These are phyloP conservation scores for Corythornis madagascariensis DNA, from an alignment of 2,113 vertebrate species.

Conservation along the genomic window DNA sequence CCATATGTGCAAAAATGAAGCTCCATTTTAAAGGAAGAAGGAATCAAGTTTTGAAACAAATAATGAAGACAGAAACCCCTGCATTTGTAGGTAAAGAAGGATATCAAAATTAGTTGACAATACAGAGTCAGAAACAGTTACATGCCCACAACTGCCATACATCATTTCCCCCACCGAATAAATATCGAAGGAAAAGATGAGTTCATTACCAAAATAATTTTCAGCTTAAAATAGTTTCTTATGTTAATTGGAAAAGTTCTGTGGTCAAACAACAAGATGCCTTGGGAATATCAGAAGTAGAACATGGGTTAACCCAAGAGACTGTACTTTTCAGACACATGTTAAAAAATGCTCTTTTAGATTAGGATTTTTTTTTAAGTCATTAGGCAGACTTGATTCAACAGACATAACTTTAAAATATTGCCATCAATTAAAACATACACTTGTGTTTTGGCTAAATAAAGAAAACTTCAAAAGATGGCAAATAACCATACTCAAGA, in stretches of 20 bases:
- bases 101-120: background rate
- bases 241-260: background rate
- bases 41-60: background rate
- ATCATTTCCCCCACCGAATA: background rate
- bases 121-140: background rate
- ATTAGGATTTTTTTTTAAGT: background rate
- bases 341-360: background rate
- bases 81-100: background rate
- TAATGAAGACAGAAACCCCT: background rate
- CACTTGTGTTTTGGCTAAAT: conserved; percentile 14
- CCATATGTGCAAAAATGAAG: background rate
- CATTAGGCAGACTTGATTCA: no score
- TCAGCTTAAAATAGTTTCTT: background rate
- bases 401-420: background rate
- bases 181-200: background rate
- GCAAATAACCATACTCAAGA: background rate
- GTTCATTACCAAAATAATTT: background rate
- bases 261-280: background rate
- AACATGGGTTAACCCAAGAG: background rate
- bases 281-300: background rate
- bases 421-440: background rate
- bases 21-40: background rate
- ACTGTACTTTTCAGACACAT: background rate
- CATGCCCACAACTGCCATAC: background rate
- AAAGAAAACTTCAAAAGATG: conserved; percentile 19